These are phyloP conservation scores for Dynastes hyllus DNA, from an alignment of 2,888 invertebrate genomes.

Conservation along the genomic window DNA sequence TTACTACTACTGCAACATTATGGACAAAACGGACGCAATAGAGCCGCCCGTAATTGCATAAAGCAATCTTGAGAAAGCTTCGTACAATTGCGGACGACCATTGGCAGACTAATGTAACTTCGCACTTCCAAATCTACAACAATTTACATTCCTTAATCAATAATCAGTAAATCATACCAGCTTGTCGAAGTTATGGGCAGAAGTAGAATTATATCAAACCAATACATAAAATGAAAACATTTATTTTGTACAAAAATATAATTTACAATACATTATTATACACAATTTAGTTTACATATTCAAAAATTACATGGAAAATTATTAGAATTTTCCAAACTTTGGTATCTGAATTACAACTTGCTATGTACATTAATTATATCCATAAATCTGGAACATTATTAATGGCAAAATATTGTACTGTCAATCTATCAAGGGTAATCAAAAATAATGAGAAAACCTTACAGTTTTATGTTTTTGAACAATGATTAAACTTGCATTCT, in stretches of 20 bases:
- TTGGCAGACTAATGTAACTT: too few relatives aligned
- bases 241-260: conserved; percentile 48
- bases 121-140: too few relatives aligned
- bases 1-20: too few relatives aligned
- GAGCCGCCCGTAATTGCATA: too few relatives aligned
- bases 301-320: conserved; percentile 28
- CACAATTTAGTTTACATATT: conserved; percentile 36
- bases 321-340: conserved; percentile 49
- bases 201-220: background rate
- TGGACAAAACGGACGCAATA: too few relatives aligned
- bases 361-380: conserved; percentile 42
- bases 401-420: conserved; percentile 49
- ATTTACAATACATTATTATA: conserved; percentile 40
- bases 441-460: conserved; percentile 36
- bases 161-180: too few relatives aligned
- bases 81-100: too few relatives aligned
- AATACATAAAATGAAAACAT: conserved; percentile 27
- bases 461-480: conserved; percentile 52
- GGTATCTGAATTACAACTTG: conserved; percentile 48
- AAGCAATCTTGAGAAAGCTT: too few relatives aligned
- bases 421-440: conserved; percentile 32
- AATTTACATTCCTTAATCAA: too few relatives aligned
- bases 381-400: conserved; percentile 40
- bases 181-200: background rate
- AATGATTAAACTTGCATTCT: conserved; percentile 67